A percentile compares a stretch with the other conserved stretches of the same genome.
phyloP scores from a whole-genome alignment of 2,113 vertebrate genomes.

The Dromiciops gliroides region DNA sequence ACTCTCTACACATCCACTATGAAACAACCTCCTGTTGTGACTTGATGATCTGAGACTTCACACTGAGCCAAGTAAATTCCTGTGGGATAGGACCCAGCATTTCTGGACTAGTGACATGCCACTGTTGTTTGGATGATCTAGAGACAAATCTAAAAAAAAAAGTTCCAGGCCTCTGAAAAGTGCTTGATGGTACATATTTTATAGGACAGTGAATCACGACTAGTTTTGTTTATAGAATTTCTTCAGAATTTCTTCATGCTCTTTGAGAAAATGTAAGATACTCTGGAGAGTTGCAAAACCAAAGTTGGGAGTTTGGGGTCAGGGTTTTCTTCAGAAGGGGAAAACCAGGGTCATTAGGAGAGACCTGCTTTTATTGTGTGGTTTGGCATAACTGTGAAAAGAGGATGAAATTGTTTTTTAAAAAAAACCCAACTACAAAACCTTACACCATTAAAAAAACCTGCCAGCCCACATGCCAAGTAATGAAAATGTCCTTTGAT shows the following conservation, averaged over 20 bases:
- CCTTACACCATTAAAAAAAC: background rate
- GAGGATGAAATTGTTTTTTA: background rate
- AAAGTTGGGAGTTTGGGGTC: background rate
- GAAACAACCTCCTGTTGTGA: background rate
- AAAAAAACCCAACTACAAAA: background rate
- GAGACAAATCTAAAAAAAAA: constrained; percentile 12
- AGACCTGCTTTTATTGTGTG: background rate
- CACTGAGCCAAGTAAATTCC: background rate
- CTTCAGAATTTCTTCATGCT: constrained; percentile 18
- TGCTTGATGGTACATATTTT: background rate
- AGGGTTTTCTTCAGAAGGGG: constrained; percentile 34
- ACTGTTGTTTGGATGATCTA: constrained; percentile 37
- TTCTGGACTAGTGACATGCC: constrained; percentile 12
- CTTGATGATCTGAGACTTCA: background rate
- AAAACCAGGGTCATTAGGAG: background rate
- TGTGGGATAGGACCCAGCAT: constrained; percentile 21
- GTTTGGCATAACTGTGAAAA: background rate
- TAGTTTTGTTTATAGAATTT: constrained; percentile 47
- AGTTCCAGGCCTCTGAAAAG: constrained; percentile 8
- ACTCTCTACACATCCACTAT: background rate
- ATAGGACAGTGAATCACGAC: background rate
- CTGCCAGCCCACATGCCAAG: background rate
- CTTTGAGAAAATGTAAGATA: constrained; percentile 22
- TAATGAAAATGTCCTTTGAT: background rate
- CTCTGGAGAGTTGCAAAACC: constrained; percentile 25